phyloP scores from a whole-genome alignment of 2,888 invertebrate genomes.

The Aporophyla lueneburgensis region DNA sequence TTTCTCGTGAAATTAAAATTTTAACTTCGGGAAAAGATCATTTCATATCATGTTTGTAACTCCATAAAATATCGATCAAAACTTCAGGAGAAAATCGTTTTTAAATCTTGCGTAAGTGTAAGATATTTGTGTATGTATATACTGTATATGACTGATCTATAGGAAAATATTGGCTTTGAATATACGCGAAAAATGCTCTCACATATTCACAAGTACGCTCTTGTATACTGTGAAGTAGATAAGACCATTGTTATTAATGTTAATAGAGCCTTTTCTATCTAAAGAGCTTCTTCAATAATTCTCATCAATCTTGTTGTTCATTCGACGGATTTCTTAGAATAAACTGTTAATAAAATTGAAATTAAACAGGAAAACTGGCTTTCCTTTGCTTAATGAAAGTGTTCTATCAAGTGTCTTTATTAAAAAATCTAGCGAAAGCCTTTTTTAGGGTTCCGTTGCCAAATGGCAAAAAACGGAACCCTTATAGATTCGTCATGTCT shows the following conservation, averaged over 20 bases:
- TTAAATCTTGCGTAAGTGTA: background rate
- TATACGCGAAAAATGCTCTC: slow-evolving; percentile 34
- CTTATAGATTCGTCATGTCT: no score
- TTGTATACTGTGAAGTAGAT: slow-evolving; percentile 24
- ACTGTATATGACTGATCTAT: background rate
- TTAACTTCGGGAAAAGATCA: no score
- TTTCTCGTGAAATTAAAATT: background rate
- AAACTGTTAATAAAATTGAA: slow-evolving; percentile 21
- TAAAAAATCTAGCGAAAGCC: background rate
- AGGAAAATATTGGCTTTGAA: slow-evolving; percentile 32
- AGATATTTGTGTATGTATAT: background rate
- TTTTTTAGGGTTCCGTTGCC: no score
- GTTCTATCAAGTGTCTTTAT: background rate
- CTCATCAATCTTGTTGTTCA: slow-evolving; percentile 46
- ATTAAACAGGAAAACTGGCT: background rate
- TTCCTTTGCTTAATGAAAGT: background rate
- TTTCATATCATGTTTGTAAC: no score
- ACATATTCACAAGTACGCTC: slow-evolving; percentile 19
- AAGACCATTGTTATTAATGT: slow-evolving; percentile 43
- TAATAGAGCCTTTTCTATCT: slow-evolving; percentile 40
- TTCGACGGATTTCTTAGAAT: background rate
- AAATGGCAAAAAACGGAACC: no score
- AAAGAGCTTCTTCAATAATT: slow-evolving; percentile 35
- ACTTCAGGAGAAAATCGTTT: background rate
- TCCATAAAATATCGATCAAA: no score